Base-by-base conservation (phyloP, 2,113 vertebrate species). In the Petromus typicus region DNA sequence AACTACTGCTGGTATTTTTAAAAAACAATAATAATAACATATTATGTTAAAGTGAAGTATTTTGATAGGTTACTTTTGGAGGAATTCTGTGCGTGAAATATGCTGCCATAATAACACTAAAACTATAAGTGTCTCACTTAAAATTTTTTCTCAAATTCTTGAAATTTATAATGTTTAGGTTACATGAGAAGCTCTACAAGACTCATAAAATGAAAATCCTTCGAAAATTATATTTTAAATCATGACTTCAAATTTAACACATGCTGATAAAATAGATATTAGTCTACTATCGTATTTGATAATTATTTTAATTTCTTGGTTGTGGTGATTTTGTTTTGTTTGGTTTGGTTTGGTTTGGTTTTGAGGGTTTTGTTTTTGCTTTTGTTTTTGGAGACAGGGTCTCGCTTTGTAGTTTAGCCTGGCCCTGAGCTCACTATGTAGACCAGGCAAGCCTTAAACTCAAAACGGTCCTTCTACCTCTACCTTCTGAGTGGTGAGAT, bases 221-320 rank as follows among this genome's bases (percentile, higher is more conserved):
- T 87, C 69, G 27, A 89, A 85, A 89, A 87, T 17, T 75, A 4
- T 67, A 57, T 86, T 90, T 96, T 20, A 14, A 61, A 96, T 7
- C 1, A 5, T 43, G 10, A 0, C 7, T 82, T 86, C 51, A 54
- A 82, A 94, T 81, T 88, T 92, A 45, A 79, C 32, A 40, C 71
- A 89, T 43, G 2, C 30, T 94, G 54, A 13, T 82, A 56, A 11
- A 90, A 85, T 7, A 17, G 17, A 71, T 14, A 43, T n/a, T n/a
- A n/a, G n/a, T n/a, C n/a, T n/a, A n/a, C n/a, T n/a, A n/a, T n/a
- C n/a, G n/a, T n/a, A n/a, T n/a, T n/a, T n/a, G n/a, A n/a, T 51
- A 51, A 51, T 10, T 51, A 10, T 51, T 10, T 5, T 51, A 51
- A 51, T 51, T 51, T 51, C 48, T 51, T 51, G n/a, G n/a, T 51